Evolutionary conservation across 2,888 invertebrate species (phyloP), one percentile per base, ranked within the genome.

Genomic region (Acleris sparsana): DNA sequence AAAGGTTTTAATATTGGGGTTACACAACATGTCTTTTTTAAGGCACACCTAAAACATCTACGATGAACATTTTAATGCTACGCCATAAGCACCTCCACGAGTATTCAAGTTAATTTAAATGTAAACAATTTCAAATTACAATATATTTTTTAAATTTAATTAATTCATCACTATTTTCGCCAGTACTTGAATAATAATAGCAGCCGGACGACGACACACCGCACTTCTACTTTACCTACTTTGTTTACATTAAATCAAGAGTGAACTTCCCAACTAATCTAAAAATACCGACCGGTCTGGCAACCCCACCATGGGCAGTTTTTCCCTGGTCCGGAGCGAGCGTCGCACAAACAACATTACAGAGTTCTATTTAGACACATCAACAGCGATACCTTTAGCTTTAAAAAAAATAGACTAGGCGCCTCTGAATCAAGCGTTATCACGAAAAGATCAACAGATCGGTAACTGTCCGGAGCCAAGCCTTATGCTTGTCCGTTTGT

Each of bases 21-120:
- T 51, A 65, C 60, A 55, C 53, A 59, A 60, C 43, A 64, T 59
- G 6, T 65, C 20, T 55, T 64, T 22, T 55, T 46, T 65, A 65
- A 65, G 64, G 64, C 64, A 65, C 64, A 60, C 60, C 64, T 65
- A 65, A 65, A 60, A 65, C 60, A 33, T 55, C 43, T 59, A 46
- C 46, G n/a, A n/a, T 17, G 46, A 46, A 46, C 46, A 46, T n/a
- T 49, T 49, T 18, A 49, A 20, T 48, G 48, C 48, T 17, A 48
- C 48, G 39, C 17, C 7, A 17, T 48, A 17, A 17, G 48, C 48
- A 48, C 11, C 48, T 18, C n/a, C 17, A 48, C 17, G 48, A 17
- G 3, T 48, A 48, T 18, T 48, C 39, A 39, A 39, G 39, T 39
- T 39, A 13, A 39, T 39, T 39, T 39, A 33, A 29, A 7, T 9